Base-by-base conservation (phyloP, 2,888 invertebrate species). In the Pandemis corylana region DNA sequence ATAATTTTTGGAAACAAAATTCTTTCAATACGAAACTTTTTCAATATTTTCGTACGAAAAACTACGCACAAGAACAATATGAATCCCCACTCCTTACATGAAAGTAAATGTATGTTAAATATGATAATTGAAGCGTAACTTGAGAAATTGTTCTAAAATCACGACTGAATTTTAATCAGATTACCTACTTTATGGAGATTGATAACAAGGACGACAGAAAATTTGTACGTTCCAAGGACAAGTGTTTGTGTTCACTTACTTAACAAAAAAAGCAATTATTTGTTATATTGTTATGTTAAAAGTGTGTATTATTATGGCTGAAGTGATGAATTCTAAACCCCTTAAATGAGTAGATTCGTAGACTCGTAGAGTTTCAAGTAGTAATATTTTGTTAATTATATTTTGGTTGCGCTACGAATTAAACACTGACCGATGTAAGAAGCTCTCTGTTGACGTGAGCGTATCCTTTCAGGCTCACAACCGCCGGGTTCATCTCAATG, bases 401-500 rank as follows among this genome's bases (percentile, higher is more conserved):
- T 4, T 36, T 36, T 36, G 28, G 28, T 36, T 36, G 0, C 4
- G 28, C 28, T 36, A 36, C 4, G 28, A 36, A 36, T 36, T 36
- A 4, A 36, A 36, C 28, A 36, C 94, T 90, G 84, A 96, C 96
- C 78, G 96, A 95, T 56, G 96, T 95, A 15, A 96, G 87, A 4
- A 96, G 87, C 82, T 96, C 95, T 72, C 96, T 93, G 84, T 96
- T 96, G 28, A 96, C 96, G 78, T 96, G 88, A 0, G 95, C 95
- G 80, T 96, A 96, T 41, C 96, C 96, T 82, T 95, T 95, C 65
- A 96, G 87, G 44, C 96, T 96, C 0, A 96, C 96, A 20, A 96
- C 95, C 0, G 96, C 96, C 6, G 96, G 96, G 85, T 96, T 96
- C 95, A 96, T 95, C 85, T 96, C 95, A 68, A 96, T 96, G 0